A percentile compares a stretch with the other conserved stretches of the same genome.
Evolutionary conservation across 1,140 invertebrate genomes (phyloP).

Genomic region (Ceratitis capitata): DNA sequence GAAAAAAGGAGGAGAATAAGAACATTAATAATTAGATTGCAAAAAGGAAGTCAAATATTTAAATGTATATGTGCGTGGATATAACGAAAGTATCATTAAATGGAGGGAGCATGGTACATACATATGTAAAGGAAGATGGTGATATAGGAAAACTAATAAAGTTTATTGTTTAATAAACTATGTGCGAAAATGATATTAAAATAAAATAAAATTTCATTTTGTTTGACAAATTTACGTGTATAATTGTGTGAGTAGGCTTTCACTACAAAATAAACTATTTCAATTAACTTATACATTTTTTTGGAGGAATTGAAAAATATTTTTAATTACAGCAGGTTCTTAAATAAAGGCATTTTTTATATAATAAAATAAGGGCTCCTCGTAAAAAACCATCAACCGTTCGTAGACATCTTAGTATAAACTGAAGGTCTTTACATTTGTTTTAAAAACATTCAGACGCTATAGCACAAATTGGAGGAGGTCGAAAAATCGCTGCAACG

Average conservation of each 20-base stretch:
- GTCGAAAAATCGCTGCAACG: no score
- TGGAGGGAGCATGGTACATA: background rate
- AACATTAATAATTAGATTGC: background rate
- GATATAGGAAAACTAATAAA: background rate
- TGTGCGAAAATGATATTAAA: background rate
- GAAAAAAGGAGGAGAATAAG: conserved; percentile 30
- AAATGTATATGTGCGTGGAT: background rate
- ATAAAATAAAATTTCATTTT: background rate
- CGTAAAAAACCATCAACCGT: no score
- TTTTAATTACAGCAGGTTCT: no score
- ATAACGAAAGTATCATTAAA: background rate
- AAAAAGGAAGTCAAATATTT: background rate
- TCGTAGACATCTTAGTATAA: no score
- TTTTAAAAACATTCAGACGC: no score
- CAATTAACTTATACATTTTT: no score
- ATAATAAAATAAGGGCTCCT: no score
- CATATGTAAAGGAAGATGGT: background rate
- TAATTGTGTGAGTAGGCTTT: background rate
- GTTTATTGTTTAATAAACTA: background rate
- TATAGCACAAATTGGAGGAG: no score
- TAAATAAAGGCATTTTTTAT: no score
- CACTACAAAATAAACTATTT: no score
- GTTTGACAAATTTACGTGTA: background rate
- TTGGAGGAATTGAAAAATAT: no score
- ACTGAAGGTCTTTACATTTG: no score